These are phyloP conservation scores for Olivierus martensii DNA, from an alignment of 1,140 invertebrate species.

Conservation along the genomic window DNA sequence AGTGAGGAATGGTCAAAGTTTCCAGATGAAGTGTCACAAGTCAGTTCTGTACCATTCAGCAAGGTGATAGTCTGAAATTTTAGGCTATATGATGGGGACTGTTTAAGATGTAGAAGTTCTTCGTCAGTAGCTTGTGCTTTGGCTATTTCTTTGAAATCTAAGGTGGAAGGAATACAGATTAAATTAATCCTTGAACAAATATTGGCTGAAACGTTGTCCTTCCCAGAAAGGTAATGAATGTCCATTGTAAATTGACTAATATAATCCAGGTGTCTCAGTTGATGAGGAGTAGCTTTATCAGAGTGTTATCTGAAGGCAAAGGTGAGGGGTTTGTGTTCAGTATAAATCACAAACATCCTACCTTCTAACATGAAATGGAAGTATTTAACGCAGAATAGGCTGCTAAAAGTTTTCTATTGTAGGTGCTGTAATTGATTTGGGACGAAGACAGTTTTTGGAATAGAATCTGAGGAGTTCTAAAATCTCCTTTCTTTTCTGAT, in stretches of 20 bases:
- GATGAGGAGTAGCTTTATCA: too few relatives aligned
- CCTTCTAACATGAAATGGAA: too few relatives aligned
- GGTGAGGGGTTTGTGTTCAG: too few relatives aligned
- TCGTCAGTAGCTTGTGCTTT: not conserved
- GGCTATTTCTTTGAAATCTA: not conserved
- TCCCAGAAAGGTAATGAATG: not conserved
- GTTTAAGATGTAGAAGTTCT: not conserved
- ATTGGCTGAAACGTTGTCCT: not conserved
- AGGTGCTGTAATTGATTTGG: slow-evolving; percentile 2
- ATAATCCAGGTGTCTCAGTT: too few relatives aligned
- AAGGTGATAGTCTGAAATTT: not conserved
- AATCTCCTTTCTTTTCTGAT: too few relatives aligned
- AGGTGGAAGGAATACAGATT: not conserved
- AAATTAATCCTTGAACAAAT: not conserved
- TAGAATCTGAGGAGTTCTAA: too few relatives aligned
- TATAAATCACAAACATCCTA: too few relatives aligned
- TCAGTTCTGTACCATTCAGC: not conserved
- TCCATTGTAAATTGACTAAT: not conserved
- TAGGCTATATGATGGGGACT: not conserved
- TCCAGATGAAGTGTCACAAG: not conserved
- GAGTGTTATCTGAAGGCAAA: too few relatives aligned
- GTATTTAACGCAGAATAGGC: too few relatives aligned
- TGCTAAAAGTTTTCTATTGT: too few relatives aligned
- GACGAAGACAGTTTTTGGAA: slow-evolving; percentile 8
- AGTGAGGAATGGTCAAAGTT: not conserved